phyloP scores from a whole-genome alignment of 2,113 vertebrate species.

The Aegotheles bennettii region DNA sequence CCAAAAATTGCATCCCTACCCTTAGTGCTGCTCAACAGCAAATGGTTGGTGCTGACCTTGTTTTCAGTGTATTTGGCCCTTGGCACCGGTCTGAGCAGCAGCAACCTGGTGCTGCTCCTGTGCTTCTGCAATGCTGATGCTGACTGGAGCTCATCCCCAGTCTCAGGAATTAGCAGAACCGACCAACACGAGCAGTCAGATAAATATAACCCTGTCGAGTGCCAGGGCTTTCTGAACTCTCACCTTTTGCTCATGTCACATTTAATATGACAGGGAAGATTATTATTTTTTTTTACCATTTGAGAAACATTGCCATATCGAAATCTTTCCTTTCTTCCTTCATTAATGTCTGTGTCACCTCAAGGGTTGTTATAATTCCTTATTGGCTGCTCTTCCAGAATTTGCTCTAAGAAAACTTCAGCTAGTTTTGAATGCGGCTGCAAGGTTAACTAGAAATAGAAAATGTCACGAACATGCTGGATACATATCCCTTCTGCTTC shows the following conservation, averaged over 20 bases:
- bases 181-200: rapidly evolving
- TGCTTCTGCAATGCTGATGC: not conserved
- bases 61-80: not conserved
- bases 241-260: not conserved
- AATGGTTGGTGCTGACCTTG: not conserved
- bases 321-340: constrained; percentile 29
- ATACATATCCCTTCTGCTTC: constrained; percentile 1
- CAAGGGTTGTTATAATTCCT: constrained; percentile 16
- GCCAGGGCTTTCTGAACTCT: not conserved
- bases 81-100: not conserved
- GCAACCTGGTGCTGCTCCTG: not conserved
- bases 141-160: rapidly evolving
- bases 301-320: not conserved
- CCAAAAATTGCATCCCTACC: not conserved
- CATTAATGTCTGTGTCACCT: constrained; percentile 31
- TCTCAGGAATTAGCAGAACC: not conserved
- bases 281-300: not conserved
- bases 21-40: not conserved
- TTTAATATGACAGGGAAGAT: not conserved
- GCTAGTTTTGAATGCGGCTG: constrained; percentile 8
- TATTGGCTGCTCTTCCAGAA: constrained; percentile 4
- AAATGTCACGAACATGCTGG: constrained; percentile 4
- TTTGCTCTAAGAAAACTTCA: constrained; percentile 29
- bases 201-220: not conserved
- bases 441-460: constrained; percentile 20